Evolutionary conservation across 2,888 invertebrate genomes (phyloP).

Genomic region (Tortricodes alternella): DNA sequence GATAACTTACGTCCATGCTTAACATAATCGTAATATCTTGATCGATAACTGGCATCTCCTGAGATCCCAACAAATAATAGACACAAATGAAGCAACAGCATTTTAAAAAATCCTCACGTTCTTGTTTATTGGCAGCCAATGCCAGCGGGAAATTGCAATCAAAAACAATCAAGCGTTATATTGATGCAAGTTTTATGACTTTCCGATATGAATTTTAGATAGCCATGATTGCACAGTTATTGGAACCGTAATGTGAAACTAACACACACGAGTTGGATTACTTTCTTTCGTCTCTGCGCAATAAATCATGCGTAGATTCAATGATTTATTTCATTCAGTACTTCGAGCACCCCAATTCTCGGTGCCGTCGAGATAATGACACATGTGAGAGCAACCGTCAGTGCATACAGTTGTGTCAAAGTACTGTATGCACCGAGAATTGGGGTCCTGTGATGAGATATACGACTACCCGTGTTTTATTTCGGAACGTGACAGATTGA

Average conservation of each 20-base stretch:
- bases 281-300: no score
- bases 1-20: constrained; percentile 74
- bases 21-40: constrained; percentile 57
- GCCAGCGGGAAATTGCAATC: constrained; percentile 46
- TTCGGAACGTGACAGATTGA: no score
- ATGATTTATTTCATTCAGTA: no score
- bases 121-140: constrained; percentile 12
- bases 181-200: constrained; percentile 61
- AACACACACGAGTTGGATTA: background rate
- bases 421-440: no score
- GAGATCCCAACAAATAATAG: constrained; percentile 15
- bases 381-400: no score
- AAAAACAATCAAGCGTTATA: constrained; percentile 61
- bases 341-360: no score
- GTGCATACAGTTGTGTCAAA: no score
- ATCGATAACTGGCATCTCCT: background rate
- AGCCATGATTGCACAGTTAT: constrained; percentile 30
- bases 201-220: constrained; percentile 62
- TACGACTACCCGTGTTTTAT: no score
- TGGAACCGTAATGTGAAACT: background rate
- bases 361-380: no score
- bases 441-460: no score
- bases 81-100: constrained; percentile 22
- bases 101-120: background rate
- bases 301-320: no score